Evolutionary conservation across 2,888 invertebrate species (phyloP), one percentile per base, ranked within the genome.

Genomic region (Siphonodentalium dalli): DNA sequence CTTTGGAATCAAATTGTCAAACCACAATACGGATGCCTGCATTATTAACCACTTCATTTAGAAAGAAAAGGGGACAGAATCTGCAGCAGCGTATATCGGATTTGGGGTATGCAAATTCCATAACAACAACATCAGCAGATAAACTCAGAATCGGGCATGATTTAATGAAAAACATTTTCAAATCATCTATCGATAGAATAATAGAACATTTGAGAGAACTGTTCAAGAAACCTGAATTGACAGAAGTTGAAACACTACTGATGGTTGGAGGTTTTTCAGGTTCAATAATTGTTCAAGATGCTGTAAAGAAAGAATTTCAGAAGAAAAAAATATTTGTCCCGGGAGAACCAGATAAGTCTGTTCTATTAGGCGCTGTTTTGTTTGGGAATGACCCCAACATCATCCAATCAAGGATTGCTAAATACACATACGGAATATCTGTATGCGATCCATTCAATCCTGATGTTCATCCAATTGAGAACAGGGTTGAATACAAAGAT

Each of bases 261-360:
- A 60, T 65, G 63, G 65, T 63, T 9, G 65, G 65, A 2, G 65
- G 65, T 13, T 65, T 63, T 39, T 63, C 63, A n/a, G 65, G 61
- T 28, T 65, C 58, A 9, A 33, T 40, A 20, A 38, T 63, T 15
- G 33, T 65, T 27, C 65, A 63, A 31, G 46, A 53, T 18, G 41
- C 47, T 9, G 33, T 65, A 2, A 61, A 45, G 35, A 21, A 47
- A 13, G 34, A 38, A 4, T 55, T 65, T 15, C 44, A 47, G 3
- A 21, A 54, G n/a, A 57, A 56, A 34, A 51, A 48, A 34, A 23
- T 65, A 3, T 59, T 63, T 20, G 58, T 65, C 29, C 65, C 65
- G 7, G 56, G 44, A 20, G 65, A 65, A 8, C 47, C 65, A 1
- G 61, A 59, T 4, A 38, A 63, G 26, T 39, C 55, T 9, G 51